Evolutionary conservation across 2,113 vertebrate genomes (phyloP), one percentile per base, ranked within the genome.

Genomic region (Platichthys stellatus): DNA sequence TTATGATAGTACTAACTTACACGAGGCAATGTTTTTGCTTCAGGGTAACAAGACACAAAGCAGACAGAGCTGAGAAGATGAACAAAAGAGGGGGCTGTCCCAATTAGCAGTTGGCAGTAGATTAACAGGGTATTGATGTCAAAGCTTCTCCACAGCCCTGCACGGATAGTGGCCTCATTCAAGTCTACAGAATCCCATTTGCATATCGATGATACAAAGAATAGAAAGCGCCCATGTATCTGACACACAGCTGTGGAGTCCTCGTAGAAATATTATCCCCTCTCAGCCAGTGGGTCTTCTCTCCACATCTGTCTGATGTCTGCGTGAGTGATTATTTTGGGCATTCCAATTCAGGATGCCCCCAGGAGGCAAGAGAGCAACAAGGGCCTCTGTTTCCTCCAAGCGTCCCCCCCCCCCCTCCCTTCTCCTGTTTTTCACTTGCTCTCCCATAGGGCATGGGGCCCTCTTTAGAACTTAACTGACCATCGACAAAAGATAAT

Each of bases 241-340:
- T 40, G 69, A 80, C 76, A 43, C 92, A 92, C 94, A 95, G 93
- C 93, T 95, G 93, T 86, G 91, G 83, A 73, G 59, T 73, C 43
- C 78, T 26, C 57, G 80, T 76, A 92, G 92, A 90, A 92, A 94
- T 93, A 90, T 93, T 94, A 93, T 92, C 78, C 70, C 78, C 63
- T 62, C 63, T 40, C 71, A 63, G 74, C 69, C 59, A 87, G 83
- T 63, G 85, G 85, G 86, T 74, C 79, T 63, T 63, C 76, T 80
- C 73, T 77, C 85, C 92, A 94, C 94, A 94, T 94, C 93, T 95
- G 94, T 93, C 89, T 49, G 2, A 73, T 56, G 89, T 87, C 88
- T 88, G 87, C 86, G 89, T 85, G 87, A 89, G 82, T 87, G 87
- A 92, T 94, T 92, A 91, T 93, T 92, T 93, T 91, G 85, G 90